Evolutionary conservation across 2,113 vertebrate species (phyloP).

Genomic region (Aphyosemion australe): DNA sequence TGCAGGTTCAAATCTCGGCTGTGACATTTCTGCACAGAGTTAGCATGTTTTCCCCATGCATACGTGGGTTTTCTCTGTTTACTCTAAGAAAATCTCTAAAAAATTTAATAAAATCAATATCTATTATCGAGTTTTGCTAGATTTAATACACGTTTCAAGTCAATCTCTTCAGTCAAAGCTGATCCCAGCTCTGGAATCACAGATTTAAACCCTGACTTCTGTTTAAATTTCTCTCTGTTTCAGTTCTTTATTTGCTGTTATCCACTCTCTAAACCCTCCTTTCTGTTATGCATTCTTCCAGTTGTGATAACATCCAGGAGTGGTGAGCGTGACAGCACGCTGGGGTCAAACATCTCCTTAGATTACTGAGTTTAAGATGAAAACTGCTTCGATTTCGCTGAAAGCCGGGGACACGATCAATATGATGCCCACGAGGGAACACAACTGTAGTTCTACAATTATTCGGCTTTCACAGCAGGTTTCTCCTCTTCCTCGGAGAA

Average conservation of each 20-base stretch:
- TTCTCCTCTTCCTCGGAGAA: slow-evolving; percentile 4
- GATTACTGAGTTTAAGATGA: slow-evolving; percentile 1
- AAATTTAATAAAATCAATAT: too few species aligned
- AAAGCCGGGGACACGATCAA: slow-evolving; percentile 1
- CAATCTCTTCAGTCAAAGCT: too few species aligned
- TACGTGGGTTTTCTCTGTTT: too few species aligned
- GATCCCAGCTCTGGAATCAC: too few species aligned
- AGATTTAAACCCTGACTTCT: neutral
- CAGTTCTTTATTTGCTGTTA: neutral
- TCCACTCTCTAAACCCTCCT: neutral
- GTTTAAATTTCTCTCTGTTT: neutral
- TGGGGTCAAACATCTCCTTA: neutral
- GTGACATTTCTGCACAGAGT: too few species aligned
- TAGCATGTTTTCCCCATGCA: too few species aligned
- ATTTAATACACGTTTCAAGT: too few species aligned
- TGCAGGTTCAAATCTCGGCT: too few species aligned
- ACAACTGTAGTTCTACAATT: neutral
- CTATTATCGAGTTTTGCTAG: too few species aligned
- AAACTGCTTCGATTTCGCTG: slow-evolving; percentile 16
- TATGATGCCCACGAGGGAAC: slow-evolving; percentile 4
- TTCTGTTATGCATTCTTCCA: neutral
- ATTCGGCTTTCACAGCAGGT: slow-evolving; percentile 18
- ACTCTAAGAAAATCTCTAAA: too few species aligned
- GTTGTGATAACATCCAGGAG: neutral
- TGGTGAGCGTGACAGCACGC: neutral